phyloP scores from a whole-genome alignment of 2,797 vertebrate species.

The Odontamblyopus lacepedii region DNA sequence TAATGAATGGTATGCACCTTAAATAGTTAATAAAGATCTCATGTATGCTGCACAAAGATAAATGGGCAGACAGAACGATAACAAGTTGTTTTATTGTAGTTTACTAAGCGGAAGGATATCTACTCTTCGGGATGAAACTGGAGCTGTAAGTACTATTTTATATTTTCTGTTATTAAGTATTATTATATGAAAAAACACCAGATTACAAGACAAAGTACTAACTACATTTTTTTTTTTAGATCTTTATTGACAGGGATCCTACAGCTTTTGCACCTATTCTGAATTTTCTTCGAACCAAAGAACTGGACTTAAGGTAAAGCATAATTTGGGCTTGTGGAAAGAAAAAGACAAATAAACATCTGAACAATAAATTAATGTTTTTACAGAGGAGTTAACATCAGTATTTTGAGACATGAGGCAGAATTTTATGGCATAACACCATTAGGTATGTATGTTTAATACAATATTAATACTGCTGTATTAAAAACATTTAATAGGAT shows the following conservation, averaged over 20 bases:
- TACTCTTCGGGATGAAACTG: conserved; percentile 97
- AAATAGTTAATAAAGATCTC: neutral
- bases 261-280: conserved; percentile 97
- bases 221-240: conserved; percentile 74
- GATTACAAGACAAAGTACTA: neutral
- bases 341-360: neutral
- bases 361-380: conserved; percentile 21
- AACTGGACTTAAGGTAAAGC: conserved; percentile 92
- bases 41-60: neutral
- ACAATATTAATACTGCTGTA: neutral
- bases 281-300: conserved; percentile 99
- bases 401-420: conserved; percentile 93
- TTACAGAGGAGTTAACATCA: conserved; percentile 93
- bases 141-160: conserved; percentile 90
- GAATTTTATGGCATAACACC: conserved; percentile 99
- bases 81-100: conserved; percentile 64
- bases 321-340: conserved; percentile 2
- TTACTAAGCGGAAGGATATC: conserved; percentile 99
- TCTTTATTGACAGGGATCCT: conserved; percentile 99
- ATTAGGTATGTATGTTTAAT: conserved; percentile 79
- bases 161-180: conserved; percentile 13
- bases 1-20: neutral
- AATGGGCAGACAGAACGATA: neutral
- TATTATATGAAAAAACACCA: neutral
- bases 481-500: conserved; percentile 1